A percentile compares a stretch with the other conserved stretches of the same genome.
phyloP scores from a whole-genome alignment of 2,797 vertebrate species.

The Paramormyrops hopkinsi region DNA sequence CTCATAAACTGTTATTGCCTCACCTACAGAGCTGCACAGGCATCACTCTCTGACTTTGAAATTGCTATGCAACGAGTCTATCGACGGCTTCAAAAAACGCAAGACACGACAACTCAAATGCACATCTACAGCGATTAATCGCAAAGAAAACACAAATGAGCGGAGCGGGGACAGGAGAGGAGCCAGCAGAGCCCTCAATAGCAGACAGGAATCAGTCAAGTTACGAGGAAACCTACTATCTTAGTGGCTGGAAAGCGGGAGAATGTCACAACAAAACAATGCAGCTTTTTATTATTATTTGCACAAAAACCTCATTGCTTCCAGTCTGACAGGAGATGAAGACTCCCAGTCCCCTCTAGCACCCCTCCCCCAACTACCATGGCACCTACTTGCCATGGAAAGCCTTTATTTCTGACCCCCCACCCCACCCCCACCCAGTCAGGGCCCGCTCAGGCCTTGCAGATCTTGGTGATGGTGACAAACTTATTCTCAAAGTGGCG shows the following conservation, averaged over 20 bases:
- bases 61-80: not conserved
- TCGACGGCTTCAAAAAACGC: conserved; percentile 12
- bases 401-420: not conserved
- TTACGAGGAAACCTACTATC: conserved; percentile 37
- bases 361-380: not conserved
- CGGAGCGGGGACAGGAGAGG: not conserved
- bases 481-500: conserved; percentile 87
- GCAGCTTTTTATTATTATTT: conserved; percentile 31
- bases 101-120: conserved; percentile 21
- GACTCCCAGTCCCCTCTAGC: conserved; percentile 29
- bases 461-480: conserved; percentile 84
- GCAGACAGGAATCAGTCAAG: conserved; percentile 34
- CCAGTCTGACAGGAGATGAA: conserved; percentile 33
- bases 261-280: conserved; percentile 34
- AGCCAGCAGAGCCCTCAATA: not conserved
- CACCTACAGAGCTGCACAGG: not conserved
- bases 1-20: not conserved
- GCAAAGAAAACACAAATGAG: conserved; percentile 11
- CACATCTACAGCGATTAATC: conserved; percentile 11
- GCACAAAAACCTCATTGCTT: conserved; percentile 51
- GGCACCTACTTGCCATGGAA: not conserved
- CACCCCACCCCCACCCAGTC: not conserved
- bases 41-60: not conserved
- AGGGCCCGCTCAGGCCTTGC: conserved; percentile 63
- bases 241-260: conserved; percentile 50